phyloP scores from a whole-genome alignment of 2,797 vertebrate species.

The Selene dorsalis region DNA sequence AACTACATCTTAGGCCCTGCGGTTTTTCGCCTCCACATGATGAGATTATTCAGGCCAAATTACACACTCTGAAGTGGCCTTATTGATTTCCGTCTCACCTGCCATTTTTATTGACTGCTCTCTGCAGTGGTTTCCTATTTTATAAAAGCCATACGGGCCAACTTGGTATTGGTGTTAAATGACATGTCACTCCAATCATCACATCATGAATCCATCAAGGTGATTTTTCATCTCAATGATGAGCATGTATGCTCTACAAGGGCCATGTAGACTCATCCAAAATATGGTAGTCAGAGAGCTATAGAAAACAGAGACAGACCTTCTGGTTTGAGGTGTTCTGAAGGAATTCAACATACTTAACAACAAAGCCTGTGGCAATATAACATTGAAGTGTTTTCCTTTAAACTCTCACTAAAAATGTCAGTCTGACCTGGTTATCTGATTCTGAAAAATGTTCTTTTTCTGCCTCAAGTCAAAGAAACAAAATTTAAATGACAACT shows the following conservation, averaged over 20 bases:
- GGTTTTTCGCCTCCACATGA: slow-evolving; percentile 14
- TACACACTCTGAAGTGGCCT: slow-evolving; percentile 63
- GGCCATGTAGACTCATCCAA: neutral
- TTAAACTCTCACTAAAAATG: slow-evolving; percentile 15
- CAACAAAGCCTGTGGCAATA: slow-evolving; percentile 23
- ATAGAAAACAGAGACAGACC: slow-evolving; percentile 3
- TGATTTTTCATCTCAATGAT: slow-evolving; percentile 4
- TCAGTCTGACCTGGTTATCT: slow-evolving; percentile 37
- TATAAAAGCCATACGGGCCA: slow-evolving; percentile 26
- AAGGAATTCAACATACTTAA: slow-evolving; percentile 17
- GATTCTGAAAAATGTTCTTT: neutral
- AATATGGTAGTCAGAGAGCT: slow-evolving; percentile 1
- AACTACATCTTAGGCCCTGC: slow-evolving; percentile 44
- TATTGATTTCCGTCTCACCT: slow-evolving; percentile 73
- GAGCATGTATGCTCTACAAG: neutral
- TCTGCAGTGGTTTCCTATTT: slow-evolving; percentile 51
- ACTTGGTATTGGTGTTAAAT: slow-evolving; percentile 31
- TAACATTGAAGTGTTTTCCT: slow-evolving; percentile 10
- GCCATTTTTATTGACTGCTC: slow-evolving; percentile 71
- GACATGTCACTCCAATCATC: slow-evolving; percentile 32
- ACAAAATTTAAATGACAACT: neutral
- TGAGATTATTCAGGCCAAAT: slow-evolving; percentile 67
- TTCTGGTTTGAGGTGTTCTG: slow-evolving; percentile 25
- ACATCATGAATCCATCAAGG: slow-evolving; percentile 13
- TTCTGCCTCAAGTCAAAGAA: slow-evolving; percentile 19